Evolutionary conservation across 2,113 vertebrate genomes (phyloP), one percentile per base, ranked within the genome.

Genomic region (Microcebus murinus): DNA sequence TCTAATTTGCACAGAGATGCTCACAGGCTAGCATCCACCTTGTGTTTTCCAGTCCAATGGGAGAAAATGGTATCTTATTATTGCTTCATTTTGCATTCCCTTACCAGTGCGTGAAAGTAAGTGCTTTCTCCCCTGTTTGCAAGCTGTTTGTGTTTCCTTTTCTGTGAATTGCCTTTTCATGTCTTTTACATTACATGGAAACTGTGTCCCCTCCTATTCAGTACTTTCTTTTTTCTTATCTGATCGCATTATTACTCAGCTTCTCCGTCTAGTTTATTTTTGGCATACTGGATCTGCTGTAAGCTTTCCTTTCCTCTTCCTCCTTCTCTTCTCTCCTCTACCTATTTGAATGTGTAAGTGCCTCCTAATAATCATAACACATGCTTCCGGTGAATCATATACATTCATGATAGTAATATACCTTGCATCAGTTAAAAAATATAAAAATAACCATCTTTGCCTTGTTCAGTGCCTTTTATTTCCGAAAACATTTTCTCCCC

Each of bases 221-320:
- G 76, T 31, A 39, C 93, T 92, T 97, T 65, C 90, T 91, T 65
- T 96, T 96, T 91, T 81, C 84, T 94, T 59, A 76, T 95, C 94
- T 76, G 94, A 91, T 90, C 7, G 0, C 65, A 6, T 25, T 97
- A 63, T 96, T 93, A 89, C 93, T 96, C 91, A 96, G 91, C 94
- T 31, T 4, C 84, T 86, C 65, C 25, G 5, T 63, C 71, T 36
- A 0, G 77, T 25, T 80, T 96, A 90, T 97, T 96, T 96, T 93
- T 86, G 73, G 88, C 71, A 3, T 11, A 0, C 29, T 52, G 20
- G 34, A 21, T 65, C 36, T 39, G 65, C 85, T 20, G 80, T 61
- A 48, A 92, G 39, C 91, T 95, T 77, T 92, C 25, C 23, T 88
- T 92, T 81, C 85, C 55, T 57, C 65, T 82, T 77, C 87, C 76